Evolutionary conservation across 2,797 vertebrate genomes (phyloP), one percentile per base, ranked within the genome.

Genomic region (Melopsittacus undulatus): DNA sequence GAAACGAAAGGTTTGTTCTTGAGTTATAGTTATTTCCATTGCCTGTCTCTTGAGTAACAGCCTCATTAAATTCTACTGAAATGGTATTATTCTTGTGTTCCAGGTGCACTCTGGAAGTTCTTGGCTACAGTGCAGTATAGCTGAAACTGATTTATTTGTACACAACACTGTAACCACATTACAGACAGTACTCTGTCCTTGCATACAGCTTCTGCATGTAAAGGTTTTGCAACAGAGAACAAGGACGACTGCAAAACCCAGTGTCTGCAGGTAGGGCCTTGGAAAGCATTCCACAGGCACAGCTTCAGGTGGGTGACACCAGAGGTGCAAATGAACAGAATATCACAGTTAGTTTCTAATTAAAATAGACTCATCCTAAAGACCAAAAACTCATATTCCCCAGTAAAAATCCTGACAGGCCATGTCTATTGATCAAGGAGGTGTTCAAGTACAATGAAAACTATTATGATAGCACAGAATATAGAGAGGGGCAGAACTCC

Each of bases 141-240:
- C 17, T 90, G 56, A 82, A 73, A 83, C 19, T 40, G 62, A 94
- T 92, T 91, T 79, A 93, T 91, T 93, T 94, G 45, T 75, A 56
- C 76, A 51, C 14, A 43, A 12, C 32, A 16, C 27, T 56, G 32
- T 73, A 87, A 59, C 48, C 64, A 69, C 9, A 13, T 62, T 76
- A 51, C 38, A 77, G 49, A 15, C 76, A 66, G 43, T 22, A 68
- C 5, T 48, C 56, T 82, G 61, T 5, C 3, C 73, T 76, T 92
- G 22, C 23, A 43, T 74, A 56, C 13, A 46, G 72, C 6, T 7
- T 75, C 45, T 77, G 40, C 13, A 46, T 32, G 30, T 54, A 81
- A 80, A 81, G 59, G 26, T 38, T 79, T 76, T 76, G 63, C 40
- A 78, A 10, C 15, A 57, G 38, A 66, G 45, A 38, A 63, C 69